Percentiles rank a stretch among this genome's conserved stretches.
phyloP scores from a whole-genome alignment of 1,140 invertebrate genomes.

The Cotesia chilonis region DNA sequence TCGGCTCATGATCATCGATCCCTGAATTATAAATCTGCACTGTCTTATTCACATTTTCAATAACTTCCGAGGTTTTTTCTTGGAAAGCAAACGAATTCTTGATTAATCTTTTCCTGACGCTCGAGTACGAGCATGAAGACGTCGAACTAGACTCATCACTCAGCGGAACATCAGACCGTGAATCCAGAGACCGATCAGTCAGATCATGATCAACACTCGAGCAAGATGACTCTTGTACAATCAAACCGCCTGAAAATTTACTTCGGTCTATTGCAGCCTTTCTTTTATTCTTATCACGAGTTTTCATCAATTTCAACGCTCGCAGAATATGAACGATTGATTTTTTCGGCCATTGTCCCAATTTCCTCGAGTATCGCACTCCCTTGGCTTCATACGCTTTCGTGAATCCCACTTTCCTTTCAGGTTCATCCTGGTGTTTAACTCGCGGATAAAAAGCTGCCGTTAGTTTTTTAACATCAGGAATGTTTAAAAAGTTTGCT shows the following conservation, averaged over 20 bases:
- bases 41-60: conserved; percentile 9
- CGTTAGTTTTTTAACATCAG: not conserved
- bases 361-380: not conserved
- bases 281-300: conserved; percentile 10
- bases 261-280: not conserved
- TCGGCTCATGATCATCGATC: not conserved
- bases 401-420: conserved; percentile 12
- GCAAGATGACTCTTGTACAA: conserved; percentile 15
- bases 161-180: not conserved
- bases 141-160: not conserved
- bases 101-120: conserved; percentile 35
- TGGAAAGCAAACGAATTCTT: conserved; percentile 11
- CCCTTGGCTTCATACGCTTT: conserved; percentile 3
- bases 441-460: conserved; percentile 23
- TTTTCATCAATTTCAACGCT: conserved; percentile 37
- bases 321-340: conserved; percentile 31
- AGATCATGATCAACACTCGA: conserved; percentile 33
- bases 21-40: not conserved
- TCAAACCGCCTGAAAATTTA: conserved; percentile 8
- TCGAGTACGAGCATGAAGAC: conserved; percentile 29
- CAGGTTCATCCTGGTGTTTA: not conserved
- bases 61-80: conserved; percentile 19
- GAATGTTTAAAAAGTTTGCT: not conserved
- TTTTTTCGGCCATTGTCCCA: conserved; percentile 18
- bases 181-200: not conserved